phyloP scores from a whole-genome alignment of 1,140 invertebrate genomes.

The Psix sp. region DNA sequence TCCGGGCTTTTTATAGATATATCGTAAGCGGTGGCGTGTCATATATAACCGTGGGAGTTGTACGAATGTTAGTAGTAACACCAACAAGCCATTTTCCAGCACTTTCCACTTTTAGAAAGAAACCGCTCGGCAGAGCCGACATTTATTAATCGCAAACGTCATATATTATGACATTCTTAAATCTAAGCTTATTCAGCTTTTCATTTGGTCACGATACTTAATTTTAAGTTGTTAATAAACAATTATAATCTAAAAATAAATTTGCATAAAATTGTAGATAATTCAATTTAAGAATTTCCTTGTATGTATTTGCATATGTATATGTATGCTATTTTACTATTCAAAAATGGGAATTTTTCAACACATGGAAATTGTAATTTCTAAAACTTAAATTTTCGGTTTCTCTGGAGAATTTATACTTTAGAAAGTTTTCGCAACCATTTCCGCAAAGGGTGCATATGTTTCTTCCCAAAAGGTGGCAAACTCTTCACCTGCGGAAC shows the following conservation, averaged over 20 bases:
- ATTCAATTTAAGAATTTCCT: too few relatives aligned
- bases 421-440: constrained; percentile 12
- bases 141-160: neutral
- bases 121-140: constrained; percentile 10
- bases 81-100: constrained; percentile 49
- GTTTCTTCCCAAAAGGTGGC: constrained; percentile 12
- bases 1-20: constrained; percentile 57
- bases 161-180: neutral
- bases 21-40: constrained; percentile 30
- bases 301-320: too few relatives aligned
- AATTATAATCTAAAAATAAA: too few relatives aligned
- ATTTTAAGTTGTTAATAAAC: too few relatives aligned
- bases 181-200: too few relatives aligned
- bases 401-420: constrained; percentile 4
- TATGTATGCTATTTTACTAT: too few relatives aligned
- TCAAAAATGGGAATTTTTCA: too few relatives aligned
- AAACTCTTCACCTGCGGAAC: constrained; percentile 5
- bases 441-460: constrained; percentile 20
- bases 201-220: too few relatives aligned
- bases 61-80: constrained; percentile 52
- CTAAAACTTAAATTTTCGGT: too few relatives aligned
- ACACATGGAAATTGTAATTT: too few relatives aligned
- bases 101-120: constrained; percentile 35
- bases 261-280: too few relatives aligned
- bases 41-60: constrained; percentile 47